Evolutionary conservation across 2,888 invertebrate genomes (phyloP).

Genomic region (Xestobium rufovillosum): DNA sequence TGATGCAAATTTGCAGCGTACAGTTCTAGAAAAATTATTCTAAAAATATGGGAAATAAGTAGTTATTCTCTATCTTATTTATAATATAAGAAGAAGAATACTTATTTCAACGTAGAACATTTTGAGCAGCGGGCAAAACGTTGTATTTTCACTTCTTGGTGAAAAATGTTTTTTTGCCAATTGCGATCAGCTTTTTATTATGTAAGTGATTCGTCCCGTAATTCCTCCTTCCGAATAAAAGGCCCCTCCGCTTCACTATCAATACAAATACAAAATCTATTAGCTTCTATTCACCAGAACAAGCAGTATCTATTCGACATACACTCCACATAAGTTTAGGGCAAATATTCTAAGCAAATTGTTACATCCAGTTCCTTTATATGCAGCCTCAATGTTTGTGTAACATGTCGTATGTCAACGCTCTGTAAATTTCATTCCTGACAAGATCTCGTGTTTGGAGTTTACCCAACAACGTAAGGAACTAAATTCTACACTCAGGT

Average conservation of each 20-base stretch:
- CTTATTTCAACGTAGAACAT: too few relatives aligned
- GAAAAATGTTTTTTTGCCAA: too few relatives aligned
- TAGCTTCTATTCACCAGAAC: slow-evolving; percentile 3
- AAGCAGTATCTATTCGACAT: slow-evolving; percentile 5
- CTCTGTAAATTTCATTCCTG: slow-evolving; percentile 42
- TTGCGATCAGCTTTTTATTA: too few relatives aligned
- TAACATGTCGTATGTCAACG: slow-evolving; percentile 42
- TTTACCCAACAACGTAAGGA: slow-evolving; percentile 29
- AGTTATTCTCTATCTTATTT: too few relatives aligned
- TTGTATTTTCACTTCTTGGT: too few relatives aligned
- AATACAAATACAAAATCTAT: slow-evolving; percentile 7
- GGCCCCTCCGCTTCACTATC: slow-evolving; percentile 1
- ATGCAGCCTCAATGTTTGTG: slow-evolving; percentile 29
- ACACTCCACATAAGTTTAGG: slow-evolving; percentile 5
- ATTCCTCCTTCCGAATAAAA: slow-evolving; percentile 7
- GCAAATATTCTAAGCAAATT: too few relatives aligned
- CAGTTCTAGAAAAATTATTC: too few relatives aligned
- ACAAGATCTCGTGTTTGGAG: slow-evolving; percentile 37
- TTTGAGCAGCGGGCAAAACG: too few relatives aligned
- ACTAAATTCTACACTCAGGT: slow-evolving; percentile 25
- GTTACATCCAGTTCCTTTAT: slow-evolving; percentile 5
- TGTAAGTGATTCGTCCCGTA: too few relatives aligned
- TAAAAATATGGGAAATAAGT: too few relatives aligned
- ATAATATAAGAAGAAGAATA: too few relatives aligned
- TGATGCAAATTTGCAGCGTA: too few relatives aligned